These are phyloP conservation scores for Parnassius orleans DNA, from an alignment of 2,888 invertebrate species.

Conservation along the genomic window DNA sequence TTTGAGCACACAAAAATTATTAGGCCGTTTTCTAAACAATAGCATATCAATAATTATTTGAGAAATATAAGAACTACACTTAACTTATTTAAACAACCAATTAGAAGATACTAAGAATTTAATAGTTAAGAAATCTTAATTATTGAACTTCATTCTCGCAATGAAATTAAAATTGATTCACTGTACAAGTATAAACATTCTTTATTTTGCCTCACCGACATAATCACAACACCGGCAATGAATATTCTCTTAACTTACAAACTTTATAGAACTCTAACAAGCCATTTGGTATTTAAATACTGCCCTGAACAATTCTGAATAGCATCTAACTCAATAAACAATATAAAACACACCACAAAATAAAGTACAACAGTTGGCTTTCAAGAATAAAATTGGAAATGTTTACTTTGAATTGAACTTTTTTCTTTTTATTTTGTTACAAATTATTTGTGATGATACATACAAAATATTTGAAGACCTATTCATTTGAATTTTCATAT, in stretches of 20 bases:
- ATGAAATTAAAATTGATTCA: too few species aligned
- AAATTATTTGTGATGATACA: too few species aligned
- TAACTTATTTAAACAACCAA: too few species aligned
- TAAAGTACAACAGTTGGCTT: constrained; percentile 17
- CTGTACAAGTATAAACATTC: constrained; percentile 7
- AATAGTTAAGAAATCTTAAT: too few species aligned
- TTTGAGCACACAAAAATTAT: neutral
- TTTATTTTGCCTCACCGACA: constrained; percentile 37
- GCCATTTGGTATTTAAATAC: constrained; percentile 74
- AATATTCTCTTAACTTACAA: constrained; percentile 39
- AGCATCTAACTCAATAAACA: constrained; percentile 29
- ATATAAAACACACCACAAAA: constrained; percentile 30
- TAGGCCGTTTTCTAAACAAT: constrained; percentile 8
- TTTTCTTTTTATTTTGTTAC: too few species aligned
- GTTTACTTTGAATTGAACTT: too few species aligned
- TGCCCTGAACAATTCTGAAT: constrained; percentile 58
- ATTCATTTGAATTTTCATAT: too few species aligned
- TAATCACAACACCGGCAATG: constrained; percentile 25
- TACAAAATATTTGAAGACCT: too few species aligned
- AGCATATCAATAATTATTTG: neutral
- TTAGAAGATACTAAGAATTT: too few species aligned
- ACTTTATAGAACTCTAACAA: constrained; percentile 59
- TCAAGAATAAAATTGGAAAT: too few species aligned
- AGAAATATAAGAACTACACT: neutral
- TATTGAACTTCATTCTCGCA: too few species aligned